These are phyloP conservation scores for zebrafish (Danio rerio) DNA, from an alignment of 2,113 vertebrate species.

Conservation along the genomic window DNA sequence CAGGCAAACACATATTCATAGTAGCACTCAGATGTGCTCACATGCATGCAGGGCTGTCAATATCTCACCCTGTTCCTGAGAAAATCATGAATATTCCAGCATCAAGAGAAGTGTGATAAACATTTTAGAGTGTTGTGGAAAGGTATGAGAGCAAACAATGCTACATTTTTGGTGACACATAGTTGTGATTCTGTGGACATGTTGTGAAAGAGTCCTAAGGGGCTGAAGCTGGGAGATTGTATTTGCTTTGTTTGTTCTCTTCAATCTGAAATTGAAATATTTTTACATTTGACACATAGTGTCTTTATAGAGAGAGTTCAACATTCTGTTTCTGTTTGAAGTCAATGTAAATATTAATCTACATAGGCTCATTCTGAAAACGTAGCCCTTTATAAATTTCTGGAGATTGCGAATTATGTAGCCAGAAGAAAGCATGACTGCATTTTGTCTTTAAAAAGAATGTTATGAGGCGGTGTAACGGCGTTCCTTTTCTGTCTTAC, in stretches of 20 bases:
- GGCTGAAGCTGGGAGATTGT: slow-evolving; percentile 8
- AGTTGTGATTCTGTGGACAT: not conserved
- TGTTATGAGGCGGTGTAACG: no score
- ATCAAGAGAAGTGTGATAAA: slow-evolving; percentile 45
- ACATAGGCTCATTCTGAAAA: no score
- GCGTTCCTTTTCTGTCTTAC: no score
- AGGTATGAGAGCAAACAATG: not conserved
- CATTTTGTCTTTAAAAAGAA: no score
- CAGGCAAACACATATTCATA: slow-evolving; percentile 34
- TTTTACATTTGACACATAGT: not conserved
- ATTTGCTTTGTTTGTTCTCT: not conserved
- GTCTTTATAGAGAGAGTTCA: no score
- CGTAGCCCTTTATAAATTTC: no score
- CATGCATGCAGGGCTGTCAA: slow-evolving; percentile 37
- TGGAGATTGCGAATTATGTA: no score
- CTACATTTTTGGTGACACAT: not conserved
- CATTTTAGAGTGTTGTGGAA: slow-evolving; percentile 7
- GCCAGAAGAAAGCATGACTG: no score
- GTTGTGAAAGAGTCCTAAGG: slow-evolving; percentile 7
- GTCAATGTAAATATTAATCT: no score
- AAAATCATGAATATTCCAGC: slow-evolving; percentile 72
- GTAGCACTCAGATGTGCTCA: slow-evolving; percentile 40
- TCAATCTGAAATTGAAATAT: not conserved
- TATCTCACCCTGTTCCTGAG: slow-evolving; percentile 27
- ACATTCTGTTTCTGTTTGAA: no score